Conservation (phyloP, 2,888 invertebrate species). For the Drosophila maculinotata region DNA sequence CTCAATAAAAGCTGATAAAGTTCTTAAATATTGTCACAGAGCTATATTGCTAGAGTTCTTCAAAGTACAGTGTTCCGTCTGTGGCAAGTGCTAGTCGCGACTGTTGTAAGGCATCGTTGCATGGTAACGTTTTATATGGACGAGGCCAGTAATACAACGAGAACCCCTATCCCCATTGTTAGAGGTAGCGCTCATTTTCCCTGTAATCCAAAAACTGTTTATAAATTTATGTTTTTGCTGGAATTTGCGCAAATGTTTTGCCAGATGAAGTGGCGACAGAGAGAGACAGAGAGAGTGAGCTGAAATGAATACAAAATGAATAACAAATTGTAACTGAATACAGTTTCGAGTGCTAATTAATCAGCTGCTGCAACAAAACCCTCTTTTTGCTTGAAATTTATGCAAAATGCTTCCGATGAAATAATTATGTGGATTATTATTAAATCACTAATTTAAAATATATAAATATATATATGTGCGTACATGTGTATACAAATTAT, state of each 20-base stretch:
- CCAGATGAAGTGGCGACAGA: slow-evolving; percentile 10
- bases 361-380: slow-evolving; percentile 13
- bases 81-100: slow-evolving; percentile 8
- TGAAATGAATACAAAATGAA: slow-evolving; percentile 5
- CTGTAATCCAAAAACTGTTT: slow-evolving; percentile 13
- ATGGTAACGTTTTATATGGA: slow-evolving; percentile 19
- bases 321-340: slow-evolving; percentile 12
- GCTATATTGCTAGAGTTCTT: neutral
- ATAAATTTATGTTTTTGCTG: slow-evolving; percentile 5
- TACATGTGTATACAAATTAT: slow-evolving; percentile 2
- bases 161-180: neutral
- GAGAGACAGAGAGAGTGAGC: neutral
- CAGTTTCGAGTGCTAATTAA: slow-evolving; percentile 3
- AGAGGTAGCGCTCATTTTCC: neutral
- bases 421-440: slow-evolving; percentile 32
- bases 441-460: slow-evolving; percentile 16
- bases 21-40: too few species aligned
- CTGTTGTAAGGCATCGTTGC: slow-evolving; percentile 5
- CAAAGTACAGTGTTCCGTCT: neutral
- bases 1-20: neutral
- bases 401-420: slow-evolving; percentile 21
- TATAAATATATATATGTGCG: neutral
- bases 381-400: slow-evolving; percentile 14
- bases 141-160: neutral
- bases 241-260: slow-evolving; percentile 31